Percentiles rank a stretch among this genome's conserved stretches.
Conservation (phyloP, 2,888 invertebrate species). For the Nephrotoma guestfalica region DNA sequence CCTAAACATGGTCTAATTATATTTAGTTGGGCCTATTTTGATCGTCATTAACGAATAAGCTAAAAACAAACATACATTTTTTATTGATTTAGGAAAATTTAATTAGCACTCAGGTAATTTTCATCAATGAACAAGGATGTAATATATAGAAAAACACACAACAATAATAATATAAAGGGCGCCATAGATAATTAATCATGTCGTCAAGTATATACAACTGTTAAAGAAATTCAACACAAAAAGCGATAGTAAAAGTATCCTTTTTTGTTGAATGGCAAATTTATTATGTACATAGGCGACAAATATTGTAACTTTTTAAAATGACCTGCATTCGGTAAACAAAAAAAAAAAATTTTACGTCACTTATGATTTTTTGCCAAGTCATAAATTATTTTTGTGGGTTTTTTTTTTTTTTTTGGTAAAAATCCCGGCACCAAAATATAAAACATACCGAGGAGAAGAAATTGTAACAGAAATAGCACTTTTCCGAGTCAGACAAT, state of each 20-base stretch:
- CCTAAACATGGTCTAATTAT: neutral
- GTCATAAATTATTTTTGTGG: neutral
- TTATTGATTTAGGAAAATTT: conserved; percentile 1
- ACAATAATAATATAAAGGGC: conserved; percentile 2
- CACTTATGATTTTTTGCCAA: neutral
- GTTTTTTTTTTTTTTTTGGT: neutral
- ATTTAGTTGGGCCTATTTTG: neutral
- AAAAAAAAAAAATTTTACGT: neutral
- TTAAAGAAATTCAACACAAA: neutral
- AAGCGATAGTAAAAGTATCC: neutral
- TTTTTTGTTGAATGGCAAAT: neutral
- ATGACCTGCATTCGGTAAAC: neutral
- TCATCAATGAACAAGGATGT: neutral
- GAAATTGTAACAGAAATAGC: too few species aligned
- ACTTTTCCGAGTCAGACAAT: neutral
- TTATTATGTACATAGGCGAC: neutral
- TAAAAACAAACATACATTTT: neutral
- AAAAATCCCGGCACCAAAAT: neutral
- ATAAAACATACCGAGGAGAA: neutral
- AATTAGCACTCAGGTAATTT: neutral
- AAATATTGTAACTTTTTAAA: neutral
- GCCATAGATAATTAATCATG: conserved; percentile 8
- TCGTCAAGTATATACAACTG: conserved; percentile 5
- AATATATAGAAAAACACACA: neutral
- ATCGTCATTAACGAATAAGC: neutral